Conservation (phyloP, 2,888 invertebrate genomes). For the Lacanobia wlatinum region DNA sequence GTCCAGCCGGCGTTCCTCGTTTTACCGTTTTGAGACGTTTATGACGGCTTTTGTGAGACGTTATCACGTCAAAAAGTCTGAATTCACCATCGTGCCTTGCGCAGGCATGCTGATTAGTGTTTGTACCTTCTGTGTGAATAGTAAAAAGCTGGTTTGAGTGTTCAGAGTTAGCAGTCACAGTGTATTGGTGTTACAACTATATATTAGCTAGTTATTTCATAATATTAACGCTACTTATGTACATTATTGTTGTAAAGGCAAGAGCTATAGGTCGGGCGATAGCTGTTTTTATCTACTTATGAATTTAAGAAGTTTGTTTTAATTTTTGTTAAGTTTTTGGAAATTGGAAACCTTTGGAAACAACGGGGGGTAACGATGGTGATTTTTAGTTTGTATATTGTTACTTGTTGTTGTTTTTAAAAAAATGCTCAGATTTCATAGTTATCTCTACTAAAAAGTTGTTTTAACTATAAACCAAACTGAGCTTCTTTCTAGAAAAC, state of each 20-base stretch:
- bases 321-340: neutral
- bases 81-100: no score
- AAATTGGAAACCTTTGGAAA: neutral
- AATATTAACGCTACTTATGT: constrained; percentile 63
- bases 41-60: no score
- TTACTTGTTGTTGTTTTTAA: neutral
- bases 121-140: neutral
- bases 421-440: neutral
- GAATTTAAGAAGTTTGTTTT: constrained; percentile 23
- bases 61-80: no score
- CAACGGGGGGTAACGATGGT: neutral
- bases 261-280: constrained; percentile 85
- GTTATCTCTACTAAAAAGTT: neutral
- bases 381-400: neutral
- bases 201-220: constrained; percentile 37
- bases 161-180: constrained; percentile 16
- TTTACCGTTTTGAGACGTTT: no score
- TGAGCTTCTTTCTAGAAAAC: neutral
- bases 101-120: no score
- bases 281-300: constrained; percentile 76
- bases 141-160: constrained; percentile 1
- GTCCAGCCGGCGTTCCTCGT: no score
- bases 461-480: neutral
- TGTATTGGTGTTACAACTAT: constrained; percentile 25
- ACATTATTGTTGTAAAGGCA: constrained; percentile 80